Conservation (phyloP, 2,888 invertebrate species). For the Cosmopolites sordidus region DNA sequence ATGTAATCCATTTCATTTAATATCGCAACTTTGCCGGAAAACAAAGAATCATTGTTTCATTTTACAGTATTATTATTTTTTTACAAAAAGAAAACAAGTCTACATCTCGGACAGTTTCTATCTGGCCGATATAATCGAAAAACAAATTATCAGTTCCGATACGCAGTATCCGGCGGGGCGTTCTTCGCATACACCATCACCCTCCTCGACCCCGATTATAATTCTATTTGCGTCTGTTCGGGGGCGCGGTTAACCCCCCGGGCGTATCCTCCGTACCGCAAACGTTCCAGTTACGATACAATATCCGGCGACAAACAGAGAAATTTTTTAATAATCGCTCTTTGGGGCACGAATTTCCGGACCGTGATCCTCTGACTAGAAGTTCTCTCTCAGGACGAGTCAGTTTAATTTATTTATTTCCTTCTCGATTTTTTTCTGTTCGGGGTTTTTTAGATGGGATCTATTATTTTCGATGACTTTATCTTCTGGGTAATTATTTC, state of each 20-base stretch:
- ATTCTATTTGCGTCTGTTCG: constrained; percentile 21
- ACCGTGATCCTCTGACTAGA: not conserved
- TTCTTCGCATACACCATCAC: not conserved
- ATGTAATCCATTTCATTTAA: too few relatives aligned
- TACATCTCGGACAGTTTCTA: not conserved
- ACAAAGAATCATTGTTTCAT: too few relatives aligned
- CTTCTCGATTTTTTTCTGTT: not conserved
- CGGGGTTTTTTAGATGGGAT: too few relatives aligned
- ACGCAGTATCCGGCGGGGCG: constrained; percentile 3
- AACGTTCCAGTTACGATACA: constrained; percentile 41
- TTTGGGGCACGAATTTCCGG: constrained; percentile 40
- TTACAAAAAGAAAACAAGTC: too few relatives aligned
- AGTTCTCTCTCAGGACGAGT: too few relatives aligned
- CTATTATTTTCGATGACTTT: too few relatives aligned
- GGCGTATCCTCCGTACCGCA: constrained; percentile 25
- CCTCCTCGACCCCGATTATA: constrained; percentile 15
- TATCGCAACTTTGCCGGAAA: too few relatives aligned
- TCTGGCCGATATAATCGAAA: constrained; percentile 4
- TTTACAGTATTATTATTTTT: too few relatives aligned
- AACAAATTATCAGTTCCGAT: constrained; percentile 12
- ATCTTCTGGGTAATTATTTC: too few relatives aligned
- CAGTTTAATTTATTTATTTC: not conserved
- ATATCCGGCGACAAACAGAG: constrained; percentile 48
- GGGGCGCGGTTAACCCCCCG: constrained; percentile 18
- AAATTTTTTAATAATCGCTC: constrained; percentile 45